phyloP scores from a whole-genome alignment of 2,888 invertebrate species.

The Nematopogon swammerdamellus region DNA sequence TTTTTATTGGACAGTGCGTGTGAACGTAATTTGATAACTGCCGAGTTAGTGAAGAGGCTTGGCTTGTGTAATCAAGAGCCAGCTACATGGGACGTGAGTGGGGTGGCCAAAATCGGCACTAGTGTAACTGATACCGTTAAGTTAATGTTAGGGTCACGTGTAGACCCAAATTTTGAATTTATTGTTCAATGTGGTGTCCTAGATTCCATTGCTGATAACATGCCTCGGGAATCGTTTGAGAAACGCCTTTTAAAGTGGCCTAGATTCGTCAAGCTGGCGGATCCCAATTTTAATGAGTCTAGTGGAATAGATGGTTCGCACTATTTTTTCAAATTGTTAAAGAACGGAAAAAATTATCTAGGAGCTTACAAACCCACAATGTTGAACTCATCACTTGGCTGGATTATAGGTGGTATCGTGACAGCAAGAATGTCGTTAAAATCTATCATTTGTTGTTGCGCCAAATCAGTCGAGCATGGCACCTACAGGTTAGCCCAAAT shows the following conservation, averaged over 20 bases:
- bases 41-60: too few relatives aligned
- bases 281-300: not conserved
- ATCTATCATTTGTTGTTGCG: not conserved
- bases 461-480: not conserved
- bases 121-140: too few relatives aligned
- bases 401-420: not conserved
- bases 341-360: not conserved
- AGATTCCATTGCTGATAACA: too few relatives aligned
- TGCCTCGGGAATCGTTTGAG: not conserved
- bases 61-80: too few relatives aligned
- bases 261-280: not conserved
- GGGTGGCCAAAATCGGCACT: too few relatives aligned
- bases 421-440: not conserved
- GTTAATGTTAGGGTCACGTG: too few relatives aligned
- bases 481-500: not conserved
- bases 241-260: not conserved
- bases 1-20: too few relatives aligned
- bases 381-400: not conserved
- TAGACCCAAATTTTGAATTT: too few relatives aligned
- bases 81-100: too few relatives aligned
- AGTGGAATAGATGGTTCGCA: not conserved
- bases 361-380: not conserved
- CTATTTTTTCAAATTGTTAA: not conserved
- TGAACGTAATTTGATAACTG: too few relatives aligned
- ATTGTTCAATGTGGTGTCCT: too few relatives aligned